A percentile compares a stretch with the other conserved stretches of the same genome.
Evolutionary conservation across 2,888 invertebrate species (phyloP).

Genomic region (Priocnemis perturbator): DNA sequence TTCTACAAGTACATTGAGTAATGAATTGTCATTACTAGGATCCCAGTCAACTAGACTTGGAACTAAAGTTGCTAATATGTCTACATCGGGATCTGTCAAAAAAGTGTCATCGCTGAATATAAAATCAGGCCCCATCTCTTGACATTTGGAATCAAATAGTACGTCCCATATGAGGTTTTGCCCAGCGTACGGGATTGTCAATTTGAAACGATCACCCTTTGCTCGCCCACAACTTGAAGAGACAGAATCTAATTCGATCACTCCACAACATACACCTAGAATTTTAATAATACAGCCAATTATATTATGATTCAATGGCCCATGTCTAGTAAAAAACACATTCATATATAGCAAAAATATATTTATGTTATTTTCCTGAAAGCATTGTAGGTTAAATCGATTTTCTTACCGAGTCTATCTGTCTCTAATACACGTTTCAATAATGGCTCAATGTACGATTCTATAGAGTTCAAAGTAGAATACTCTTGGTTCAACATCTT

Average conservation of each 20-base stretch:
- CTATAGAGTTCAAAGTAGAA: constrained; percentile 32
- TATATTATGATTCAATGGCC: too few relatives aligned
- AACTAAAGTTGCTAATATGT: constrained; percentile 77
- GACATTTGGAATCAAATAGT: constrained; percentile 80
- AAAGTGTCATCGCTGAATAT: constrained; percentile 84
- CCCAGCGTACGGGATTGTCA: constrained; percentile 84
- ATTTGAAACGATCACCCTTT: constrained; percentile 77
- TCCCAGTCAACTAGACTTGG: constrained; percentile 83
- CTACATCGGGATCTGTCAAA: constrained; percentile 78
- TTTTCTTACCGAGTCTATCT: constrained; percentile 48
- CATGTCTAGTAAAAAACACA: too few relatives aligned
- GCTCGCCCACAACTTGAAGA: constrained; percentile 65
- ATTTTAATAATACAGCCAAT: not conserved
- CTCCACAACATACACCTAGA: constrained; percentile 50
- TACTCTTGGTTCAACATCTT: constrained; percentile 53
- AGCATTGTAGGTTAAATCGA: not conserved
- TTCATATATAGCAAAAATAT: constrained; percentile 1
- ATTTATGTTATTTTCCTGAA: not conserved
- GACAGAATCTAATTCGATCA: constrained; percentile 45
- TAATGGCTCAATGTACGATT: constrained; percentile 51
- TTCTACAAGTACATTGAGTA: constrained; percentile 80
- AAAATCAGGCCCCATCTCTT: constrained; percentile 85
- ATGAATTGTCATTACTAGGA: constrained; percentile 78
- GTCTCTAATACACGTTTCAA: constrained; percentile 44
- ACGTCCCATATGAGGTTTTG: constrained; percentile 83